Evolutionary conservation across 2,797 vertebrate genomes (phyloP).

Genomic region (Triplophysa yarkandensis): DNA sequence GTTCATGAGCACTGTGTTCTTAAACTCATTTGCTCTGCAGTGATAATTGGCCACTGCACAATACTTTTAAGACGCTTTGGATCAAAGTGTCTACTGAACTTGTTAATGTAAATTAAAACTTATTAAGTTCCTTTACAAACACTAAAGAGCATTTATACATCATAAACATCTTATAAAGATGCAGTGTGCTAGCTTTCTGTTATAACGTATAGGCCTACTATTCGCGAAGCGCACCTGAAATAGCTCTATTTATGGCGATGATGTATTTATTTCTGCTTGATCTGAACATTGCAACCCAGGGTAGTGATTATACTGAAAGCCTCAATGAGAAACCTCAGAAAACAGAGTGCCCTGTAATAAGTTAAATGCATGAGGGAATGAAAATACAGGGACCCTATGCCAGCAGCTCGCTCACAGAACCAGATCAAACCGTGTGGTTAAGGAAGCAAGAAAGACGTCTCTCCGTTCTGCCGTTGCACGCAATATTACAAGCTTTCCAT

Average conservation of each 20-base stretch:
- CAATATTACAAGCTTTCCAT: conserved; percentile 44
- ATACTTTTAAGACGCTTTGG: no score
- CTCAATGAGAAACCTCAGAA: conserved; percentile 35
- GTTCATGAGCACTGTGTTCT: no score
- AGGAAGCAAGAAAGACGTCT: conserved; percentile 51
- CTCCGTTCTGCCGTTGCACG: conserved; percentile 48
- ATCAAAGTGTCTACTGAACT: not conserved
- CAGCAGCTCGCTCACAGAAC: conserved; percentile 53
- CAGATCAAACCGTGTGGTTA: conserved; percentile 62
- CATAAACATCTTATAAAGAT: not conserved
- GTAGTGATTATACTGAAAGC: conserved; percentile 40
- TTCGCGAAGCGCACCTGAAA: conserved; percentile 4
- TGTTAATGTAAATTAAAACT: no score
- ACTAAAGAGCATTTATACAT: not conserved
- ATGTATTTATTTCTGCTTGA: conserved; percentile 26
- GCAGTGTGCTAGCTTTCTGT: conserved; percentile 1
- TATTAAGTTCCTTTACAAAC: not conserved
- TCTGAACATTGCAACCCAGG: conserved; percentile 17
- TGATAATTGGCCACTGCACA: no score
- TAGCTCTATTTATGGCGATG: conserved; percentile 2
- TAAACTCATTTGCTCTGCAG: no score
- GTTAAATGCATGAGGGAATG: conserved; percentile 41
- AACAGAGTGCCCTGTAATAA: conserved; percentile 43
- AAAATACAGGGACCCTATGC: conserved; percentile 39
- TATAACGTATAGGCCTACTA: not conserved